These are phyloP conservation scores for Astreopora myriophthalma DNA, from an alignment of 64 coral and sea anemone species.

Conservation along the genomic window DNA sequence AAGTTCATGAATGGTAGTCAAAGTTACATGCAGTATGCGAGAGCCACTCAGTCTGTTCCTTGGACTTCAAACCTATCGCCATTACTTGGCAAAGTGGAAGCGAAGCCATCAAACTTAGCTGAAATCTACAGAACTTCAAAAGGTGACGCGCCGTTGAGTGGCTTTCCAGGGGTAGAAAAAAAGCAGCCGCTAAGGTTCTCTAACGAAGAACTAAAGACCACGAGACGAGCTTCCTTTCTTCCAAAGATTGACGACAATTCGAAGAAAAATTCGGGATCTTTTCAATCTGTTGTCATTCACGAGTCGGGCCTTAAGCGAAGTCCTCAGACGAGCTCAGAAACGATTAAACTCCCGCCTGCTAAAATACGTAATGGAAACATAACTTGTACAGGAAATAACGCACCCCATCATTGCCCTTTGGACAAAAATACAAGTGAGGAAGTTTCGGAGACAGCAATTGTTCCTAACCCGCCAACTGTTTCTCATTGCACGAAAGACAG, in stretches of 20 bases:
- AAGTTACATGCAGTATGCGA: slow-evolving; percentile 7
- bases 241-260: slow-evolving; percentile 19
- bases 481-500: background rate
- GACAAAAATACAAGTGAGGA: background rate
- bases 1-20: slow-evolving; percentile 30
- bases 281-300: background rate
- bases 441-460: background rate
- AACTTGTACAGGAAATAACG: background rate
- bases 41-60: background rate
- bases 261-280: slow-evolving; percentile 21
- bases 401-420: background rate
- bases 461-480: slow-evolving; percentile 14
- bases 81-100: background rate
- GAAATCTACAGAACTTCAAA: slow-evolving; percentile 38
- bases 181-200: background rate
- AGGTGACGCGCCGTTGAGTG: background rate
- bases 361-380: slow-evolving; percentile 19
- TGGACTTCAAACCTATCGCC: background rate
- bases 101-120: background rate
- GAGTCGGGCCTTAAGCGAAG: background rate
- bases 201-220: slow-evolving; percentile 18
- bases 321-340: slow-evolving; percentile 9
- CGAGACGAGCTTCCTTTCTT: slow-evolving; percentile 26
- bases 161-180: background rate
- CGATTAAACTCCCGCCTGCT: slow-evolving; percentile 12